Conservation (phyloP, 2,888 invertebrate genomes). For the Brenthis hecate region DNA sequence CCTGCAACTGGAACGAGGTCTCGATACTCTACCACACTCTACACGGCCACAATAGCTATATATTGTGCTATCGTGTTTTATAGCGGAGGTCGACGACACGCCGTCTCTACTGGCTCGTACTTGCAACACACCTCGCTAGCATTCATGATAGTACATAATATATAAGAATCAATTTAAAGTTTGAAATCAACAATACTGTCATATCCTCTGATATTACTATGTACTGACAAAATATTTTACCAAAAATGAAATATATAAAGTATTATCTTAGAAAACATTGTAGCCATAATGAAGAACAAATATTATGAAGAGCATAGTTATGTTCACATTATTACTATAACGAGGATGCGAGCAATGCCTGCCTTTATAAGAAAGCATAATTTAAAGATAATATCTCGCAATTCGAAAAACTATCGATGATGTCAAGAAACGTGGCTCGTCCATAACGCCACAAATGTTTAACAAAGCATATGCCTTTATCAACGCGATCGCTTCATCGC, state of each 20-base stretch:
- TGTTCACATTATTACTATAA: neutral
- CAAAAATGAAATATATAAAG: no score
- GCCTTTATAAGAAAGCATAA: neutral
- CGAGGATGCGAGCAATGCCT: neutral
- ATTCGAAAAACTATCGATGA: conserved; percentile 6
- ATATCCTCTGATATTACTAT: neutral
- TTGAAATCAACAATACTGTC: neutral
- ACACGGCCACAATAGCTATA: neutral
- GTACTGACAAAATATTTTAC: no score
- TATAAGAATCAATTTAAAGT: neutral
- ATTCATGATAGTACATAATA: neutral
- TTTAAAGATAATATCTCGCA: conserved; percentile 8
- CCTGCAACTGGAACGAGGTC: conserved; percentile 27
- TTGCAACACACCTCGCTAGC: neutral
- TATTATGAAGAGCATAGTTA: no score
- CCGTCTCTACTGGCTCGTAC: neutral
- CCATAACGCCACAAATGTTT: neutral
- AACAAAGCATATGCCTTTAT: conserved; percentile 1
- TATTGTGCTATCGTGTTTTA: neutral
- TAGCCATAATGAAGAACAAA: no score
- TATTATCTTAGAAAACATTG: no score
- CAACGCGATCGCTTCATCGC: conserved; percentile 17
- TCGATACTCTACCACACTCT: neutral
- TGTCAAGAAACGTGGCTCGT: conserved; percentile 2
- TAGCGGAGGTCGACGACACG: conserved; percentile 4